Base-by-base conservation (phyloP, 2,113 vertebrate species). In the Hydrolagus affinis region DNA sequence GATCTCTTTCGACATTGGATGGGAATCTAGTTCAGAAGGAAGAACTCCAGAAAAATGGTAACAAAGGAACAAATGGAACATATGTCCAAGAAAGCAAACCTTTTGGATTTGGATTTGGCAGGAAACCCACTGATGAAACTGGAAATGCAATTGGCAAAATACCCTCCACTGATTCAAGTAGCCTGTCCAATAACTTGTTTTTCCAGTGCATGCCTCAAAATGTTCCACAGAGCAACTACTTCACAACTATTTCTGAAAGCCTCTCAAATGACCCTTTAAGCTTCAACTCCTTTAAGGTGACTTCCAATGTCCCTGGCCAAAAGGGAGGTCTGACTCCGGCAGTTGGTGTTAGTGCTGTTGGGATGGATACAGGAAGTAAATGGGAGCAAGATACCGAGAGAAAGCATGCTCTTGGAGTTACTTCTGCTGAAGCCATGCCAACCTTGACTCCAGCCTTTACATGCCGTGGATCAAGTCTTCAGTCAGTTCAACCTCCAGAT, bases 141-240 rank as follows among this genome's bases (percentile, higher is more conserved):
- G 91, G 92, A 85, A 96, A 95, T 90, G 95, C 96, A 88, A 88
- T 93, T 86, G 93, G 94, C 25, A 83, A 66, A 25, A 83, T 66
- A 19, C 64, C 30, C 25, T 30, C 78, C 78, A 83, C 21, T 15
- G 78, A 83, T 19, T 32, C 62, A 9, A 62, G 59, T 28, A 83
- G 62, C 89, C 85, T 93, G 11, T 95, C 95, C 56, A 96, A 97
- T 91, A 99, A 99, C 92, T 93, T 99, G 87, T 99, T 99, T 95
- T 97, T 99, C 92, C 97, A 98, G 85, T 98, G 96, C 89, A 98
- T 99, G 97, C 95, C 95, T 75, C 96, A 98, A 91, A 97, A 93
- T 88, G 91, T 96, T 90, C 92, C 94, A 87, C 92, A 93, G 72
- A 95, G 92, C 90, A 97, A 95, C 91, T 99, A 96, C 90, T 98